Base-by-base conservation (phyloP, 2,888 invertebrate genomes). In the Tridacna gigas region DNA sequence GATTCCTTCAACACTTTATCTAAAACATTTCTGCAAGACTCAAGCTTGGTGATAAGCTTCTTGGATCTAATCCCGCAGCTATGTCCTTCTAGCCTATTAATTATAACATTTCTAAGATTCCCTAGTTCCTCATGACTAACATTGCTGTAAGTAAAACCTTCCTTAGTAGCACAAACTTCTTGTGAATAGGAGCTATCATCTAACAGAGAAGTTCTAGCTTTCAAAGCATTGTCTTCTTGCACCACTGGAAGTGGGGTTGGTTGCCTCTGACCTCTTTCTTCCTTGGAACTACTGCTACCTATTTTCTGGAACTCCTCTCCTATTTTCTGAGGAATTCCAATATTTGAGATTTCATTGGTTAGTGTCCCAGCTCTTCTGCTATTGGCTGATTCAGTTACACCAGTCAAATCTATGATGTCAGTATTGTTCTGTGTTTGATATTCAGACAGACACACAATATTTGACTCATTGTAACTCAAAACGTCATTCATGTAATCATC, bases 401-500 rank as follows among this genome's bases (percentile, higher is more conserved):
- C 37, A 37, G 71, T 71, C 22, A 71, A 47, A 20, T 71, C 71
- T 22, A 71, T 71, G 4, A 71, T 51, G 20, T 22, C 45, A 9
- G 28, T 45, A 71, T 12, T 71, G 48, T 51, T 20, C 48, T 47
- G n/a, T 2, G 22, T 18, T 15, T 51, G 13, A 25, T 20, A 71
- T 22, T 47, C 22, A 18, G 18, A 51, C 22, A 71, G 51, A 71
- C 71, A 51, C 18, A 71, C 71, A 20, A 71, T 5, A 20, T 25
- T 71, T 0, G 20, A 22, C 22, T 71, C n/a, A 51, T 48, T 25
- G 25, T 51, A 12, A 18, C n/a, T 25, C 11, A 71, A 13, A 51
- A 71, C 51, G 25, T 71, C 71, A 15, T 15, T 25, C 71, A 71
- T 71, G 12, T 71, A 51, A 13, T 71, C 71, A 18, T 5, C 11